Evolutionary conservation across 1,140 invertebrate species (phyloP), one percentile per base, ranked within the genome.

Genomic region (Hesperophylax magnus): DNA sequence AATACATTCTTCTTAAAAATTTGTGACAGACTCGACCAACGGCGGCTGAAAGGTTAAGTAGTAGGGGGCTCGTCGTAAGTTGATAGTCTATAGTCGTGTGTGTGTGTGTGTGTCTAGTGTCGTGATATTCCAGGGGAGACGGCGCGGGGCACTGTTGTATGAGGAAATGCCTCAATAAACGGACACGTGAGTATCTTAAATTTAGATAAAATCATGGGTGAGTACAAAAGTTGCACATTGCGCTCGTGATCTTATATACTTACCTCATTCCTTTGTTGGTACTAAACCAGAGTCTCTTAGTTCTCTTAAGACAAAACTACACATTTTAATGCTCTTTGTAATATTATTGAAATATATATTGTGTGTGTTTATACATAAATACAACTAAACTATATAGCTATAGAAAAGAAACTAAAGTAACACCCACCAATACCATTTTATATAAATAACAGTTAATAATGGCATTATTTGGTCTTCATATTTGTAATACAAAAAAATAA

Each of bases 231-330:
- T 71, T 74, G 31, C 65, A 79, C 78, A 52, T 52, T 58, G 72
- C 53, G 24, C 24, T 79, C 5, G 34, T 74, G 53, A 58, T 63
- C n/a, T n/a, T 14, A 47, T 22, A 63, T 27, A 77, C 58, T 77
- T 61, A 54, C 24, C 75, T 75, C 61, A 81, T 76, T 52, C 69
- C 72, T 56, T 63, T 56, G 78, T 83, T 83, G 79, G 79, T 78
- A 78, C 79, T 83, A 83, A 69, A 81, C 76, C 71, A 54, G 80
- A 81, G 82, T 84, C 82, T 84, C 81, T 72, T 84, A 79, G 80
- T 80, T 84, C 82, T 84, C 82, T 84, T 84, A 77, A 81, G 77
- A 84, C 77, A 76, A 76, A 54, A 76, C 27, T 76, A 56, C 52
- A 77, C 31, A 65, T 34, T 58, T 39, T 18, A 76, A 61, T 58